Evolutionary conservation across 2,888 invertebrate genomes (phyloP).

Genomic region (Lasioglossum lativentre): DNA sequence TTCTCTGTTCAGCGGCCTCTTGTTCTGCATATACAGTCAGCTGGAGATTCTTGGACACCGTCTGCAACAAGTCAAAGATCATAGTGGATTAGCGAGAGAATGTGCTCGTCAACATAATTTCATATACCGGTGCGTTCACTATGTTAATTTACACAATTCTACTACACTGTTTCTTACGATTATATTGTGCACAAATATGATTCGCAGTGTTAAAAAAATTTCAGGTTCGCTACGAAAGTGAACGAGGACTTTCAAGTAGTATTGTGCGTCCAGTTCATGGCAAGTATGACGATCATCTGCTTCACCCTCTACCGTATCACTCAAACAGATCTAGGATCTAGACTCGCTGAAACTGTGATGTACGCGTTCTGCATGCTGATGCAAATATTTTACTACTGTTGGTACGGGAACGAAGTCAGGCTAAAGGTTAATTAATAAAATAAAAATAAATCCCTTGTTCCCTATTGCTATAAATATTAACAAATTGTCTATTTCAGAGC

Average conservation of each 20-base stretch:
- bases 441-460: no score
- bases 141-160: neutral
- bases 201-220: neutral
- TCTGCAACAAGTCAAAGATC: constrained; percentile 2
- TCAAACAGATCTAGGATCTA: constrained; percentile 25
- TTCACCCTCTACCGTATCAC: constrained; percentile 60
- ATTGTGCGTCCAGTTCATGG: constrained; percentile 56
- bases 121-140: constrained; percentile 46
- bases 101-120: constrained; percentile 54
- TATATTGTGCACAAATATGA: no score
- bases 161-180: no score
- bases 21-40: constrained; percentile 68
- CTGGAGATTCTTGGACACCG: constrained; percentile 66
- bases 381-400: constrained; percentile 70
- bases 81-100: neutral
- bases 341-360: constrained; percentile 30
- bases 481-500: neutral
- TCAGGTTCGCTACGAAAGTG: constrained; percentile 32
- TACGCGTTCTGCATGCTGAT: constrained; percentile 58
- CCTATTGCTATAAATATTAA: neutral
- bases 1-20: constrained; percentile 64
- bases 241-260: constrained; percentile 43
- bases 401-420: constrained; percentile 48
- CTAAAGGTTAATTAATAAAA: neutral
- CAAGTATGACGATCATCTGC: constrained; percentile 54